Evolutionary conservation across 2,113 vertebrate species (phyloP).

Genomic region (Antidorcas marsupialis): DNA sequence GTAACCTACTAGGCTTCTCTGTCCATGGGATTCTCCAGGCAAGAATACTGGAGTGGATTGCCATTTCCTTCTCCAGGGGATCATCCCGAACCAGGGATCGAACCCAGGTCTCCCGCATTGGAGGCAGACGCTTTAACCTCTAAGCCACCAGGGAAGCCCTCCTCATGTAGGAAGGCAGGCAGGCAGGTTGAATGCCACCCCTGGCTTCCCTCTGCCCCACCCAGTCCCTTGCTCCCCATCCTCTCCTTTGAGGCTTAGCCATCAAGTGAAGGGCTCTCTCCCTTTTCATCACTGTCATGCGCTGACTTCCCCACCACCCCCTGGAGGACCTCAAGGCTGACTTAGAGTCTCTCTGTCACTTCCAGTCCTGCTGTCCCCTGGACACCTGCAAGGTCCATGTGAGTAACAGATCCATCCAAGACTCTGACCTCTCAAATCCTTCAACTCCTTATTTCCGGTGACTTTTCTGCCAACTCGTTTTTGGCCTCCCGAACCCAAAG

Average conservation of each 20-base stretch:
- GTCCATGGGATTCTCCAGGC: too few relatives aligned
- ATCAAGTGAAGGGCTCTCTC: background rate
- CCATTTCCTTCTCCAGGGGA: too few relatives aligned
- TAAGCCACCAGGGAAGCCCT: too few relatives aligned
- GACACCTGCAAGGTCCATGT: background rate
- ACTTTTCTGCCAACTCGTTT: background rate
- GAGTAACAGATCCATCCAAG: background rate
- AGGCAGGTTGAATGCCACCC: background rate
- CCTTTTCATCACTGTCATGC: background rate
- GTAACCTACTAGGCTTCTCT: too few relatives aligned
- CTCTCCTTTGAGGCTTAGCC: background rate
- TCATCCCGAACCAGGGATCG: too few relatives aligned
- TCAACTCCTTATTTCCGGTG: background rate
- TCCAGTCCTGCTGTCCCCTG: background rate
- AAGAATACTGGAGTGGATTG: too few relatives aligned
- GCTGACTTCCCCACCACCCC: background rate
- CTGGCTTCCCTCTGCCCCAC: background rate
- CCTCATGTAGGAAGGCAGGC: background rate
- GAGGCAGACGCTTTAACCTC: too few relatives aligned
- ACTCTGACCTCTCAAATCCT: background rate
- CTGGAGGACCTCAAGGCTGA: background rate
- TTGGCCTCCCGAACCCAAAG: background rate
- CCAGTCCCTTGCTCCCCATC: background rate
- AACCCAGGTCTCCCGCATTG: too few relatives aligned
- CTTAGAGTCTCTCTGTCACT: background rate